Percentiles rank a stretch among this genome's conserved stretches.
phyloP scores from a whole-genome alignment of 2,797 vertebrate species.

The Dryobates pubescens region DNA sequence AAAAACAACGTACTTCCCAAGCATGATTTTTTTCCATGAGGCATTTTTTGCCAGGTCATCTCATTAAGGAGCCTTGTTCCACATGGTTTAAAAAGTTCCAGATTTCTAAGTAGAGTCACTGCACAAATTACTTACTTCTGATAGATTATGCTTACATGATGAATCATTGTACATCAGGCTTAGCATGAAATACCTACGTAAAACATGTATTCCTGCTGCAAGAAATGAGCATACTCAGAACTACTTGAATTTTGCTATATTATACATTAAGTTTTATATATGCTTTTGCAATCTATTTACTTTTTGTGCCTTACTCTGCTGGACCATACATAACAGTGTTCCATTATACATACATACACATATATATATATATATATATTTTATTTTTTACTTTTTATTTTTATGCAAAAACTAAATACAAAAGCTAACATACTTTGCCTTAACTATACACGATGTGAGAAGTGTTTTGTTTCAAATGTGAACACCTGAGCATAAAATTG shows the following conservation, averaged over 20 bases:
- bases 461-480: constrained; percentile 53
- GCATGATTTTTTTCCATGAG: no score
- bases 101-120: neutral
- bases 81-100: neutral
- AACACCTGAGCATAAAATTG: constrained; percentile 30
- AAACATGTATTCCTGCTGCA: constrained; percentile 42
- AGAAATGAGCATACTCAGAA: constrained; percentile 62
- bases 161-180: constrained; percentile 29
- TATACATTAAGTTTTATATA: constrained; percentile 60
- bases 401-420: constrained; percentile 72
- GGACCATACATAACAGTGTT: constrained; percentile 63
- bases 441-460: constrained; percentile 52
- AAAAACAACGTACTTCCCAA: neutral
- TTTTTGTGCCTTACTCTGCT: constrained; percentile 73
- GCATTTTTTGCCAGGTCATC: neutral
- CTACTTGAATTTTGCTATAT: constrained; percentile 72
- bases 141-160: neutral
- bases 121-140: neutral
- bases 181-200: constrained; percentile 55
- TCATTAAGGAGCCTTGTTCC: neutral
- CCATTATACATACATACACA: constrained; percentile 47
- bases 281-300: constrained; percentile 73
- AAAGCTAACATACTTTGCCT: constrained; percentile 69
- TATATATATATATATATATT: neutral
- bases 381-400: constrained; percentile 71